Base-by-base conservation (phyloP, 2,888 invertebrate species). In the Leptinotarsa peninsularis region DNA sequence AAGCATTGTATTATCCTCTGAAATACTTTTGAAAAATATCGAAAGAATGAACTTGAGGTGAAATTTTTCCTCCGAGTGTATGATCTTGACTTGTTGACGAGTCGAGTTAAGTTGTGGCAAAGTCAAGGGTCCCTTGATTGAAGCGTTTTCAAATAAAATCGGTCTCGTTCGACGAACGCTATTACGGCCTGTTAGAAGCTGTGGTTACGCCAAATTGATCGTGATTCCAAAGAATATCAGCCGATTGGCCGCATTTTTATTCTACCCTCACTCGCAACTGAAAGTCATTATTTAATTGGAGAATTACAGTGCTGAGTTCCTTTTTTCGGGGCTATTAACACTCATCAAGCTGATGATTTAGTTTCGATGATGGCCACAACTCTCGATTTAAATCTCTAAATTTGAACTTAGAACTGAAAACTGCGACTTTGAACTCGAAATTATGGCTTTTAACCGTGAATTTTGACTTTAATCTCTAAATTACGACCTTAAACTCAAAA, bases 101-200 rank as follows among this genome's bases (percentile, higher is more conserved):
- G 72, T 66, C 66, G 76, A 83, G 83, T 82, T 84, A 86, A 87
- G 87, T 87, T 88, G 87, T 84, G 88, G 87, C 84, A 80, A 85
- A 86, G 86, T 87, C 86, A 87, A 88, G 88, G 85, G 88, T 85
- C 86, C 85, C 87, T 87, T 88, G 88, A 88, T 88, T 88, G 88
- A 88, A 86, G 86, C 87, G 87, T 86, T 87, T 88, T 86, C 88
- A 87, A 88, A 88, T 88, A 88, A 88, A 88, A 88, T 88, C 87
- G 87, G 86, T 87, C 88, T 86, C 85, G 86, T 86, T 84, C 87
- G 84, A 81, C 85, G 84, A 84, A 83, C 83, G 84, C 87, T 85
- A 87, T 88, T 88, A 87, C 84, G 84, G 86, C 86, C 87, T 87
- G 88, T 88, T 88, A 87, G 87, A 87, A 86, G 87, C 87, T 87